These are phyloP conservation scores for Odontesthes bonariensis DNA, from an alignment of 2,113 vertebrate species.

Conservation along the genomic window DNA sequence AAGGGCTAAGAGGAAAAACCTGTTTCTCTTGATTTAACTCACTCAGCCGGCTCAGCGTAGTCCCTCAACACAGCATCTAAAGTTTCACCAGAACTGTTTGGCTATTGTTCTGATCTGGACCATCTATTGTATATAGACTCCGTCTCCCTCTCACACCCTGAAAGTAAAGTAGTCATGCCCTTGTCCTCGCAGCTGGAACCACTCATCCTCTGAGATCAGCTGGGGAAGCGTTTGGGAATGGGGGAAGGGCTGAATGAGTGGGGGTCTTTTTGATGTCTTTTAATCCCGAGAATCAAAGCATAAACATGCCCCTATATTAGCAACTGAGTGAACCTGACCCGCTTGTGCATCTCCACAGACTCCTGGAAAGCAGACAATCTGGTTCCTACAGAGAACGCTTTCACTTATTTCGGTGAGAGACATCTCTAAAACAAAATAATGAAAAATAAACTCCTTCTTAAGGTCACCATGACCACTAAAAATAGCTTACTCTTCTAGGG, in stretches of 20 bases:
- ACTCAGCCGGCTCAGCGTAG: conserved; percentile 31
- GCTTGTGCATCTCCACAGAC: conserved; percentile 12
- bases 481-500: neutral
- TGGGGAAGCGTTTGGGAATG: conserved; percentile 27
- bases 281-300: conserved; percentile 76
- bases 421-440: neutral
- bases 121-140: conserved; percentile 58
- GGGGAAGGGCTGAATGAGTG: conserved; percentile 42
- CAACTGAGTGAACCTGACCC: conserved; percentile 13
- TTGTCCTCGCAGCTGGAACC: conserved; percentile 71
- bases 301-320: conserved; percentile 56
- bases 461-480: neutral
- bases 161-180: conserved; percentile 56
- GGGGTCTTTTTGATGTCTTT: conserved; percentile 73
- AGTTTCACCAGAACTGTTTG: conserved; percentile 68
- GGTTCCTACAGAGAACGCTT: conserved; percentile 1
- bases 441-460: neutral
- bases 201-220: conserved; percentile 70
- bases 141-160: conserved; percentile 40
- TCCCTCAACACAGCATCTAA: conserved; percentile 50
- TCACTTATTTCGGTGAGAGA: neutral
- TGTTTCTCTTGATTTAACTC: conserved; percentile 68
- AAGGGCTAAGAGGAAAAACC: conserved; percentile 64
- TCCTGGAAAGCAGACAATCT: conserved; percentile 31
- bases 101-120: conserved; percentile 65